phyloP scores from a whole-genome alignment of 2,888 invertebrate species.

The Sphaeridia pumilis region DNA sequence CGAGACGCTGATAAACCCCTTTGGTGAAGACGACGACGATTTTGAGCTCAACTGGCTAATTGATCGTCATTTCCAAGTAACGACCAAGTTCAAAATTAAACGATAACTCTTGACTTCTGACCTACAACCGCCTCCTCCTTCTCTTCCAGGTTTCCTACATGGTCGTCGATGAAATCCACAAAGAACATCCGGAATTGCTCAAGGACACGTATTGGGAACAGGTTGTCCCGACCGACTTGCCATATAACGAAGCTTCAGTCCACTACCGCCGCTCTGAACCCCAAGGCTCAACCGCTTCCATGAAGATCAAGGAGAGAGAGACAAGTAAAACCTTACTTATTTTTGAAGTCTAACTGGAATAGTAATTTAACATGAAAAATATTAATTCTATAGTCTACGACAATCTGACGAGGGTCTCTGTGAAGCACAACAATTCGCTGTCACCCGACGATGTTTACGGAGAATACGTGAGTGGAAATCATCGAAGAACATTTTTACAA shows the following conservation, averaged over 20 bases:
- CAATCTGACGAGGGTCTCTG: conserved; percentile 59
- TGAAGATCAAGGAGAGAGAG: conserved; percentile 71
- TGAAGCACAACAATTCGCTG: conserved; percentile 33
- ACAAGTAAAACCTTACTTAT: too few relatives aligned
- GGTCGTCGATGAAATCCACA: conserved; percentile 94
- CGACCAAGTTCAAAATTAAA: too few relatives aligned
- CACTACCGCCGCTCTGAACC: conserved; percentile 73
- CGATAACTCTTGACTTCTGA: too few relatives aligned
- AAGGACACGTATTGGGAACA: conserved; percentile 92
- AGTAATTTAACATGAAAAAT: too few relatives aligned
- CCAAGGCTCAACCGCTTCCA: conserved; percentile 72
- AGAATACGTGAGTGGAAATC: conserved; percentile 62
- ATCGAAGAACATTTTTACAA: neutral
- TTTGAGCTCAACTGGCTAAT: conserved; percentile 89
- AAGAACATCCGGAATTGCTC: conserved; percentile 80
- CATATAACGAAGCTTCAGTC: conserved; percentile 79
- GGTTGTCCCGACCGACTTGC: conserved; percentile 75
- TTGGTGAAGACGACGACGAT: conserved; percentile 90
- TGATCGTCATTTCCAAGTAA: conserved; percentile 83
- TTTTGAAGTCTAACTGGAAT: too few relatives aligned
- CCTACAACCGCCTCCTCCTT: too few relatives aligned
- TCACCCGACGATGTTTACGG: conserved; percentile 75
- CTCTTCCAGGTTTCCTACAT: conserved; percentile 92
- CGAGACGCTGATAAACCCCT: conserved; percentile 86
- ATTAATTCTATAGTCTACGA: too few relatives aligned